Base-by-base conservation (phyloP, 2,888 invertebrate genomes). In the Rhynchonema sp. region DNA sequence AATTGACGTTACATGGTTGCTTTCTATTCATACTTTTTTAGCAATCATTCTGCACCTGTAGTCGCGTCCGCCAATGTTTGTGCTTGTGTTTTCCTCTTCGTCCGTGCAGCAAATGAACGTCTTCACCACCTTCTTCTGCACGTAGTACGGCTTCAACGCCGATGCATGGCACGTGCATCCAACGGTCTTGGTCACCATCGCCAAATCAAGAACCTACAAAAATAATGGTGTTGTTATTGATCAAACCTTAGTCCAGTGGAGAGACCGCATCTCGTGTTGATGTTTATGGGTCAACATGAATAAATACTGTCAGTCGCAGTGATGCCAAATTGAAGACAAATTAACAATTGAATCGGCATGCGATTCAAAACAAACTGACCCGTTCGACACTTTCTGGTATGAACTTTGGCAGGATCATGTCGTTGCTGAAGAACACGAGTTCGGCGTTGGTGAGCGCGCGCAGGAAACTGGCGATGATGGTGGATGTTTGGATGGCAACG, bases 91-190 rank as follows among this genome's bases (percentile, higher is more conserved):
- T 62, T 73, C 73, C 63, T 74, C 73, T 59, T 74, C 74, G 63
- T 74, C 74, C 20, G 74, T 74, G n/a, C 73, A 73, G 55, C 74
- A 67, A 56, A 74, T 71, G 64, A 74, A 71, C 26, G 74, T 74
- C 60, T 73, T 73, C 1, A 74, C 68, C 0, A 70, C 64, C 62
- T 73, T 69, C 58, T 73, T 74, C 28, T 65, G 65, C 53, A 68
- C 63, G 58, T 73, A 74, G 63, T 69, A 74, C 13, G 73, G 74
- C 60, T 66, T 69, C 30, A 74, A 66, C 60, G 71, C 71, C 53
- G 73, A 72, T 2, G 74, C 74, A 3, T 72, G 74, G 1, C 70
- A 65, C 2, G 74, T 74, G 1, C 66, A 66, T 3, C 71, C 71
- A 20, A 56, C 62, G 17, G 74, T 71, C 22, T 58, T 56, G 3